A percentile compares a stretch with the other conserved stretches of the same genome.
These are phyloP conservation scores for Cirrhinus molitorella DNA, from an alignment of 2,797 vertebrate species.

Conservation along the genomic window DNA sequence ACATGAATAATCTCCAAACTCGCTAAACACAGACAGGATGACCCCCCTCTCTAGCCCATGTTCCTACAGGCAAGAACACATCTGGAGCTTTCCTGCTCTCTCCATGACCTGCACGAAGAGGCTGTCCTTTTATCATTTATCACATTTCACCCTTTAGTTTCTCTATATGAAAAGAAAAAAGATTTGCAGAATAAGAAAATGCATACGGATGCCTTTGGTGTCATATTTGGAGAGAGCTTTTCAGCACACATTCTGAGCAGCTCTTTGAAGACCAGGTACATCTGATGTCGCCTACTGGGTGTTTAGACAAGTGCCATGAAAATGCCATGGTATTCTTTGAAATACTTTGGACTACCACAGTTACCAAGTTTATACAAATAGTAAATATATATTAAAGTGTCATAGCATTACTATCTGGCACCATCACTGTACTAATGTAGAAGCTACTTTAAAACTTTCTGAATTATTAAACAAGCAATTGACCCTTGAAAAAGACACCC, in stretches of 20 bases:
- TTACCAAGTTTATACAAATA: background rate
- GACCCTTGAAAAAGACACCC: no score
- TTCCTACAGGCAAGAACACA: conserved; percentile 42
- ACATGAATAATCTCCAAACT: background rate
- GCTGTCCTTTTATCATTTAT: conserved; percentile 24
- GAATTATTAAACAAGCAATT: no score
- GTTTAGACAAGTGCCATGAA: conserved; percentile 11
- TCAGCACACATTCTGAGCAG: conserved; percentile 4
- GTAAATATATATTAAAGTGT: background rate
- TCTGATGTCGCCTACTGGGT: conserved; percentile 35
- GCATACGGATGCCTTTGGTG: conserved; percentile 28
- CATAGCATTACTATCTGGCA: background rate
- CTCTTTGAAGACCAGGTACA: conserved; percentile 39
- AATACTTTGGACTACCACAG: background rate
- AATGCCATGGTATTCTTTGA: background rate
- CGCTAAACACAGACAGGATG: conserved; percentile 19
- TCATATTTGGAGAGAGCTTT: conserved; percentile 39
- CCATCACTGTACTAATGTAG: background rate
- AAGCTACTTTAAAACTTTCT: background rate
- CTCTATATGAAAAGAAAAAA: conserved; percentile 4
- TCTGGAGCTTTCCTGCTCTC: conserved; percentile 35
- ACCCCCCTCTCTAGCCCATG: conserved; percentile 16
- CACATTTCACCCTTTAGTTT: conserved; percentile 36
- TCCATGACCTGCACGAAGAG: conserved; percentile 31
- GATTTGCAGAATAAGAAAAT: conserved; percentile 15